Base-by-base conservation (phyloP, 2,113 vertebrate species). In the Ochotona princeps region DNA sequence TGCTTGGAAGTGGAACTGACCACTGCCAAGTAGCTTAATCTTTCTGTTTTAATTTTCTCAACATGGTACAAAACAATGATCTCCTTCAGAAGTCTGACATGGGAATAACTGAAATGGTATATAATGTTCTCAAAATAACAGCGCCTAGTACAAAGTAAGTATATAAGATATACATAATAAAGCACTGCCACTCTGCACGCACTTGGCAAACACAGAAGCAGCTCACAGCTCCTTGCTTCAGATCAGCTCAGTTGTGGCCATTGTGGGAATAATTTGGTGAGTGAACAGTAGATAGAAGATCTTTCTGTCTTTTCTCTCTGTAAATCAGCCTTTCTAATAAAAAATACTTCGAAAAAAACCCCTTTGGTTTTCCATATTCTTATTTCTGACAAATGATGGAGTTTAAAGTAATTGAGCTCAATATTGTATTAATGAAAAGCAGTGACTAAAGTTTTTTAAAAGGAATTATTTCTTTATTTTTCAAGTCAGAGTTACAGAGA, bases 281-380 rank as follows among this genome's bases (percentile, higher is more conserved):
- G 38, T 44, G 38, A 44, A 44, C 38, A 44, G 38, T 44, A 44
- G 38, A 44, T 44, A 6, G 38, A 6, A 44, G 38, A 44, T 44
- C 38, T 44, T 44, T 44, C 38, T 44, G 38, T 44, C 38, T 44
- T 6, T 44, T 44, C 38, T 44, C 6, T 44, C 38, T 44, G 38
- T 44, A 44, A 44, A 44, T 44, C 6, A 44, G 38, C 38, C 38
- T 44, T 44, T 44, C 38, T 44, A 44, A 44, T 44, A 44, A 44
- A 44, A 44, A 44, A 44, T 4, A 44, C 38, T 44, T 44, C 6
- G 6, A 44, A 44, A 44, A 44, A 44, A 44, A n/a, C n/a, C 38
- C 38, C 65, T 85, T 47, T 97, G 83, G 98, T 98, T 74, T 60
- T 67, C 61, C 26, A 30, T 88, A 87, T 83, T 60, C 76, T 66